Evolutionary conservation across 2,888 invertebrate genomes (phyloP).

Genomic region (Drosophila lutescens): DNA sequence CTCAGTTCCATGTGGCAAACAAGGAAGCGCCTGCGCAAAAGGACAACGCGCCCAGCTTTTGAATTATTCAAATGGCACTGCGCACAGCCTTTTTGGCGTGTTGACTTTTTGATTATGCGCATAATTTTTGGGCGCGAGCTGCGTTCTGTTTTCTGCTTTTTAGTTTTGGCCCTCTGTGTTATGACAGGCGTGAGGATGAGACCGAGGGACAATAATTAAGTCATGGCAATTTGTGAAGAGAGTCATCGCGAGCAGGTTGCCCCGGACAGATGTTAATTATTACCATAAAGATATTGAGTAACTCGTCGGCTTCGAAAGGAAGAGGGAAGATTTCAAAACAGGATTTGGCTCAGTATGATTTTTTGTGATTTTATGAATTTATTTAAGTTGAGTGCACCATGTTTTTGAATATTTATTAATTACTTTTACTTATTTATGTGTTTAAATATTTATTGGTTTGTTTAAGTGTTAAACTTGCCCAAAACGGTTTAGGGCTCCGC

Average conservation of each 20-base stretch:
- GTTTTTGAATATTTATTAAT: background rate
- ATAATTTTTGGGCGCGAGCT: conserved; percentile 71
- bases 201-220: conserved; percentile 65
- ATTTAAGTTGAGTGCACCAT: background rate
- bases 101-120: conserved; percentile 82
- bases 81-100: conserved; percentile 73
- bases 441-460: background rate
- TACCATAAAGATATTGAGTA: conserved; percentile 4
- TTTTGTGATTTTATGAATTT: background rate
- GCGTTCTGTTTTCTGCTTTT: conserved; percentile 5
- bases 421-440: background rate
- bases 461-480: background rate
- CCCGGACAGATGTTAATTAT: conserved; percentile 28
- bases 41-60: conserved; percentile 74
- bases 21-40: conserved; percentile 74
- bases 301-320: background rate
- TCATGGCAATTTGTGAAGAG: conserved; percentile 69
- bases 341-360: conserved; percentile 4
- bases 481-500: no score
- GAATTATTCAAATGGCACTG: conserved; percentile 79
- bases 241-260: conserved; percentile 33
- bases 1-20: conserved; percentile 5
- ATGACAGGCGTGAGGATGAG: conserved; percentile 57
- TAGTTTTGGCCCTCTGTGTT: conserved; percentile 37
- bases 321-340: background rate